Base-by-base conservation (phyloP, 2,888 invertebrate genomes). In the Amitus sp. region DNA sequence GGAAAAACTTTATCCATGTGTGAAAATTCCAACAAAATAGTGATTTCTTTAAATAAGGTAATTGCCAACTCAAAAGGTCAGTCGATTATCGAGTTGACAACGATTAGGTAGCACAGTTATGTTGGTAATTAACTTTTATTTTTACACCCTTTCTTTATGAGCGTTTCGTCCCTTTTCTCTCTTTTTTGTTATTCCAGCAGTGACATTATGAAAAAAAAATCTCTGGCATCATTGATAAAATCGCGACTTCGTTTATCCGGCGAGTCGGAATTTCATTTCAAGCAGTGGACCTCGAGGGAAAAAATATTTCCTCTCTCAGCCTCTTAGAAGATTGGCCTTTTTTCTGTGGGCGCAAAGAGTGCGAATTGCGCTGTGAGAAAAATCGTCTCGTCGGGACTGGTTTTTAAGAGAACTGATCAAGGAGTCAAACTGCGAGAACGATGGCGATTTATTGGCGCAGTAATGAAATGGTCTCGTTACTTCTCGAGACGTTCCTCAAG, bases 41-140 rank as follows among this genome's bases (percentile, higher is more conserved):
- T n/a, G n/a, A n/a, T 23, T 23, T 23, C 7, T 23, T 23, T 23
- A 23, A 15, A 23, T 7, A 23, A 3, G 4, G 7, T 23, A 3
- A 23, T 23, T 23, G 23, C 4, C 37, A 9, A 9, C 15, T n/a
- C n/a, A n/a, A n/a, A n/a, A n/a, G n/a, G n/a, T n/a, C n/a, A n/a
- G n/a, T n/a, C n/a, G n/a, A n/a, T n/a, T n/a, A n/a, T n/a, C n/a
- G n/a, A 37, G 15, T 37, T 13, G 15, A 2, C 15, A 15, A 15
- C 15, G 34, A 7, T 39, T 47, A 18, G 13, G 17, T 30, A 9
- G 27, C 13, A 28, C 15, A 15, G 28, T 30, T 34, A 46, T 37
- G 17, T 33, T 7, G 20, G 23, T 52, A 46, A 46, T 52, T 34
- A 46, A 46, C 46, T 52, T 52, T 34, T 46, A 37, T 52, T 27